These are phyloP conservation scores for Melanchra persicariae DNA, from an alignment of 2,888 invertebrate genomes.

Conservation along the genomic window DNA sequence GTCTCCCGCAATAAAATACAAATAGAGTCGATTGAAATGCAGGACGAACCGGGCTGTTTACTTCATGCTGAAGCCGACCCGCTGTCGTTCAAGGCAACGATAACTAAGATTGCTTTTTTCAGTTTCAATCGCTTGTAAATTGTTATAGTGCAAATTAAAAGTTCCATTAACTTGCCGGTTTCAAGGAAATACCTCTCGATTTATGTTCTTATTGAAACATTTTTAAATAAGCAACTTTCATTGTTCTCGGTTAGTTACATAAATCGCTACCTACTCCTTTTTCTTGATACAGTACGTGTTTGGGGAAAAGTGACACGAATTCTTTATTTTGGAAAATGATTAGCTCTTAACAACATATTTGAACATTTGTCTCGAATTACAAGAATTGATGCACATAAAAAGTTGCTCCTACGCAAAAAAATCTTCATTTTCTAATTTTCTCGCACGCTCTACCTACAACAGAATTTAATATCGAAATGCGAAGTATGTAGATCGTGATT, in stretches of 20 bases:
- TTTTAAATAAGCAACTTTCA: conserved; percentile 5
- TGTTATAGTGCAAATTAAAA: conserved; percentile 83
- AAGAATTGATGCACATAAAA: neutral
- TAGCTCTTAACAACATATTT: neutral
- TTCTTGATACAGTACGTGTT: too few species aligned
- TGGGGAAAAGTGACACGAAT: too few species aligned
- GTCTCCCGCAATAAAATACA: conserved; percentile 88
- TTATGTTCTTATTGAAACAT: conserved; percentile 19
- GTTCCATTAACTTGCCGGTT: conserved; percentile 56
- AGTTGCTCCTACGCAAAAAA: neutral
- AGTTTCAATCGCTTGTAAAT: conserved; percentile 85
- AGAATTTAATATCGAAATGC: conserved; percentile 28
- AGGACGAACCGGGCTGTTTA: conserved; percentile 86
- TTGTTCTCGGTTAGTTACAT: conserved; percentile 12
- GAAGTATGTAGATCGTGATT: conserved; percentile 17
- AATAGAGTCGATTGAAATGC: conserved; percentile 89
- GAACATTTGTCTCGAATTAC: neutral
- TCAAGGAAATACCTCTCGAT: conserved; percentile 31
- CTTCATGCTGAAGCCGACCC: conserved; percentile 79
- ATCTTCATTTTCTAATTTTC: neutral
- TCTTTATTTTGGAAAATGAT: too few species aligned
- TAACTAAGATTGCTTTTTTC: conserved; percentile 89
- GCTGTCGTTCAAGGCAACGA: conserved; percentile 79
- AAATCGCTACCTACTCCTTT: neutral
- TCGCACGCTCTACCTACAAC: neutral